Conservation (phyloP, 2,888 invertebrate species). For the Drosophila greeni region DNA sequence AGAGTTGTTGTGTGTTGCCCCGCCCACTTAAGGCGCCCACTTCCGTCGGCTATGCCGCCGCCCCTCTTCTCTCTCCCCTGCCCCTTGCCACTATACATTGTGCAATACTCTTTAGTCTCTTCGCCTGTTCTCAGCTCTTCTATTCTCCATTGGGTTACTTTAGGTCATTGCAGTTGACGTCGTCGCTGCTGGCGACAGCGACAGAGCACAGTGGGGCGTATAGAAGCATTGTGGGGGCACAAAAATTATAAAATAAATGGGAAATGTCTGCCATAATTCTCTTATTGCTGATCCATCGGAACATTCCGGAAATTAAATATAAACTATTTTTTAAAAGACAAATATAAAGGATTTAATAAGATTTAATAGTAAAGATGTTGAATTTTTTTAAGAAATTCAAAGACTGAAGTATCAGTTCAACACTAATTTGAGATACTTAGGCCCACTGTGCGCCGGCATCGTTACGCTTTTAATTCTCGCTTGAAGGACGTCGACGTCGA, state of each 20-base stretch:
- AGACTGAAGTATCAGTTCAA: not conserved
- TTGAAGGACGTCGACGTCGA: slow-evolving; percentile 64
- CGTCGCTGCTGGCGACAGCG: slow-evolving; percentile 29
- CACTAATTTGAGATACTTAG: no score
- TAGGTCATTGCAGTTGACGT: slow-evolving; percentile 70
- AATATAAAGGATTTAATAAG: no score
- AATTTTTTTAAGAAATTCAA: no score
- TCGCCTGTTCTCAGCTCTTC: slow-evolving; percentile 41
- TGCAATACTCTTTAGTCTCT: slow-evolving; percentile 36
- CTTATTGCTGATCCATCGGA: no score
- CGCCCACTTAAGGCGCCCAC: slow-evolving; percentile 36
- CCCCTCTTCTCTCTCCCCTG: not conserved
- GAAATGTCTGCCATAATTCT: no score
- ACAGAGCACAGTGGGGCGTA: slow-evolving; percentile 9
- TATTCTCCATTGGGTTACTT: slow-evolving; percentile 68
- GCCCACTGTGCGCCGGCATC: slow-evolving; percentile 16
- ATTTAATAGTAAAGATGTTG: no score
- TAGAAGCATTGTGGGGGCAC: not conserved
- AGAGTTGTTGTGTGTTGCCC: slow-evolving; percentile 19
- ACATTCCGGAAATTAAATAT: no score
- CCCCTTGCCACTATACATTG: slow-evolving; percentile 24
- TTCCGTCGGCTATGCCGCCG: slow-evolving; percentile 34
- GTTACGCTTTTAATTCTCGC: slow-evolving; percentile 65
- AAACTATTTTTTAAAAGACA: no score
- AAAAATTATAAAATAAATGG: not conserved